phyloP scores from a whole-genome alignment of 2,888 invertebrate genomes.

The Anodontia alba region DNA sequence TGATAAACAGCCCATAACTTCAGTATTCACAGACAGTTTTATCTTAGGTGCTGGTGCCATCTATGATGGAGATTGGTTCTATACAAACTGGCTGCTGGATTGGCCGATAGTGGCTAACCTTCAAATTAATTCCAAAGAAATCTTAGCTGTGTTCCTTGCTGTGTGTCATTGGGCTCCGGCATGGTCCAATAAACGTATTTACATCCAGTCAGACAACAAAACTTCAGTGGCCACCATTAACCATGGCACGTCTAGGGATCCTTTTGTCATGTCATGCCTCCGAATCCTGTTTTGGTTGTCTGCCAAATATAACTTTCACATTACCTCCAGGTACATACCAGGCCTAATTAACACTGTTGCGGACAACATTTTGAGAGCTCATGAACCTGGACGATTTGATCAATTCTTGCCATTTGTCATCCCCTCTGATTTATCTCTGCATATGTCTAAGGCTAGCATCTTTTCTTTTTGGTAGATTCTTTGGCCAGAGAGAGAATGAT shows the following conservation, averaged over 20 bases:
- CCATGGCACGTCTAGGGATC: no score
- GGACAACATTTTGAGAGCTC: not conserved
- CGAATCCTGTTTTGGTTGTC: not conserved
- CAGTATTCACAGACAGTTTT: no score
- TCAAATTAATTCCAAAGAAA: no score
- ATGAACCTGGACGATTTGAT: no score
- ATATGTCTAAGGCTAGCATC: slow-evolving; percentile 10
- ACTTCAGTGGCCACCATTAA: no score
- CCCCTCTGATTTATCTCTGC: not conserved
- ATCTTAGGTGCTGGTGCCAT: no score
- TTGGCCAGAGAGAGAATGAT: slow-evolving; percentile 1
- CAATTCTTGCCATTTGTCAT: not conserved
- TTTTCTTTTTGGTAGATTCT: slow-evolving; percentile 13
- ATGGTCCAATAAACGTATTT: not conserved
- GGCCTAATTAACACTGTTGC: slow-evolving; percentile 1
- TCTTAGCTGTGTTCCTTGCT: not conserved
- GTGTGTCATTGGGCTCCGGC: not conserved
- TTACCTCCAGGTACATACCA: not conserved
- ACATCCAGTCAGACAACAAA: not conserved
- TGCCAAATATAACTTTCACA: not conserved
- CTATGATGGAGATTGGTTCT: no score
- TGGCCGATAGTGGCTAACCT: no score
- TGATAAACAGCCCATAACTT: slow-evolving; percentile 14
- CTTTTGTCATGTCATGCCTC: no score
- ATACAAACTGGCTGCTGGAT: not conserved